phyloP scores from a whole-genome alignment of 2,888 invertebrate genomes.

The Drosophila lutescens region DNA sequence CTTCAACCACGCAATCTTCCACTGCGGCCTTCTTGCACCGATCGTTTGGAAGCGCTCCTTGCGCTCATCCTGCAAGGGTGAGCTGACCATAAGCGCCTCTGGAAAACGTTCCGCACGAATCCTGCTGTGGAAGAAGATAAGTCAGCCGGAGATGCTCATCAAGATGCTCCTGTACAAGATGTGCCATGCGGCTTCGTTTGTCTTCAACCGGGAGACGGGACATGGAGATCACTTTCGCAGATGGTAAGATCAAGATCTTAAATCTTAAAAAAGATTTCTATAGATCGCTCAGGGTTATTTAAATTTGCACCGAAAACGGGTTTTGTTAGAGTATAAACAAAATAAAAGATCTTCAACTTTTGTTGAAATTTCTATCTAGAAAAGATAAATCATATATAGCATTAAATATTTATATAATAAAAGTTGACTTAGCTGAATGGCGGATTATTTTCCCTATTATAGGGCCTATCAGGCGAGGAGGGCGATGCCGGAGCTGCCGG shows the following conservation, averaged over 20 bases:
- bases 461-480: slow-evolving; percentile 61
- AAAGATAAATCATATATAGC: not conserved
- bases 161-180: slow-evolving; percentile 62
- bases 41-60: slow-evolving; percentile 44
- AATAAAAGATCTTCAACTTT: too few species aligned
- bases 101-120: slow-evolving; percentile 45
- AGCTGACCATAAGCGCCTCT: slow-evolving; percentile 29
- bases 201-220: slow-evolving; percentile 58
- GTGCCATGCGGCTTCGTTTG: slow-evolving; percentile 69
- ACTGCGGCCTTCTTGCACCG: slow-evolving; percentile 47
- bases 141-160: slow-evolving; percentile 34
- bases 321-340: too few species aligned
- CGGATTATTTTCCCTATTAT: too few species aligned
- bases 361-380: too few species aligned
- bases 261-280: too few species aligned
- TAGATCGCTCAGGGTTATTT: too few species aligned
- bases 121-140: slow-evolving; percentile 43
- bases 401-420: too few species aligned
- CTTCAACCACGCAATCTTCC: slow-evolving; percentile 62
- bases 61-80: slow-evolving; percentile 31
- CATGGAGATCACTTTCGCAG: slow-evolving; percentile 63
- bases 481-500: slow-evolving; percentile 51
- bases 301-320: too few species aligned
- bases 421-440: too few species aligned
- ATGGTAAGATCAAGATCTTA: slow-evolving; percentile 42